Evolutionary conservation across 2,888 invertebrate species (phyloP).

Genomic region (Lithodes maja): DNA sequence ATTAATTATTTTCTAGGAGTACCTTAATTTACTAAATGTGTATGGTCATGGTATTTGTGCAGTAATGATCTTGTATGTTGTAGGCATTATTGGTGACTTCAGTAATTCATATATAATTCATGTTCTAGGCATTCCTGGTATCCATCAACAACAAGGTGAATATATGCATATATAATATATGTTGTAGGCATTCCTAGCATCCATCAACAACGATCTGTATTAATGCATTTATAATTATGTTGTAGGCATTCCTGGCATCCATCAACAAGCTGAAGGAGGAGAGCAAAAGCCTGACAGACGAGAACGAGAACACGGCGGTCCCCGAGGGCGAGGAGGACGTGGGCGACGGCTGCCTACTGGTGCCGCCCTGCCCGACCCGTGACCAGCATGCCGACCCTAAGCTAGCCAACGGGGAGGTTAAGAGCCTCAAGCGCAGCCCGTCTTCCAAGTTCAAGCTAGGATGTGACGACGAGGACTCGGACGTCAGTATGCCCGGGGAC

Average conservation of each 20-base stretch:
- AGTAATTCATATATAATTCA: no score
- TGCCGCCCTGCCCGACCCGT: constrained; percentile 10
- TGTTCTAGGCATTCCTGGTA: no score
- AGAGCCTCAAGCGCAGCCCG: constrained; percentile 18
- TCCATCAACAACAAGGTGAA: no score
- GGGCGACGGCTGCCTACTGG: constrained; percentile 46
- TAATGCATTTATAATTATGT: not conserved
- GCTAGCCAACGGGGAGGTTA: constrained; percentile 45
- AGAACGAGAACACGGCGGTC: constrained; percentile 64
- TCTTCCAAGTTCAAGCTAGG: constrained; percentile 37
- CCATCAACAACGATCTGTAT: no score
- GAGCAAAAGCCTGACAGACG: constrained; percentile 58
- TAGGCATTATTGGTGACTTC: no score
- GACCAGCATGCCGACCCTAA: not conserved
- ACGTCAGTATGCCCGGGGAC: constrained; percentile 54
- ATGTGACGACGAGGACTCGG: constrained; percentile 47
- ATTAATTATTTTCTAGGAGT: no score
- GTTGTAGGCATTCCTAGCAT: constrained; percentile 23
- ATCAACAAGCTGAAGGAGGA: constrained; percentile 53
- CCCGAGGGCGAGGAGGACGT: constrained; percentile 40
- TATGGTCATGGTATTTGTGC: no score
- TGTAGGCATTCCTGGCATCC: constrained; percentile 58
- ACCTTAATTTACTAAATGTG: no score
- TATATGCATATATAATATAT: not conserved
- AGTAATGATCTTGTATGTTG: no score